phyloP scores from a whole-genome alignment of 2,113 vertebrate genomes.

The Thymallus thymallus region DNA sequence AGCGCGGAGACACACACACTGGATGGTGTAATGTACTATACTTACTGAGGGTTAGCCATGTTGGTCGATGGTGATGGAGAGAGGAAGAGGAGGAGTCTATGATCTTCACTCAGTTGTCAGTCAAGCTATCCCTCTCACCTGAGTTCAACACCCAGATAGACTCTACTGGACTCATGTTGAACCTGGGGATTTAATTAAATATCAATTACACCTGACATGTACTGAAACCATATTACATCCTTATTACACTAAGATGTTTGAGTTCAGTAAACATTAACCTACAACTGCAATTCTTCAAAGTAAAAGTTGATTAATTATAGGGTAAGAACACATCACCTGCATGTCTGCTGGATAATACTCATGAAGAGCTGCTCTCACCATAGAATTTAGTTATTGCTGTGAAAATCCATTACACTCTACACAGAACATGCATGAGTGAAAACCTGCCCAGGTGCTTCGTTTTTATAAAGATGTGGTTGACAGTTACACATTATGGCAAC shows the following conservation, averaged over 20 bases:
- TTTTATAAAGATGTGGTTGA: not conserved
- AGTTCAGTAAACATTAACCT: not conserved
- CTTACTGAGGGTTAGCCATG: conserved; percentile 71
- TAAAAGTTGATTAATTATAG: no score
- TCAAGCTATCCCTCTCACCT: conserved; percentile 48
- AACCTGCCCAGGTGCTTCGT: no score
- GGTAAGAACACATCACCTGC: no score
- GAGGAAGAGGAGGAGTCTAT: conserved; percentile 10
- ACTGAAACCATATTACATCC: not conserved
- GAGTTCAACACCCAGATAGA: conserved; percentile 45
- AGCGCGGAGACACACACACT: not conserved
- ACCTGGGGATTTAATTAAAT: conserved; percentile 33
- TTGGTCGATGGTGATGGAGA: conserved; percentile 32
- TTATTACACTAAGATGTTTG: not conserved
- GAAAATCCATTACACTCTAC: no score
- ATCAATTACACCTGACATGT: not conserved
- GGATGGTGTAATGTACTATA: conserved; percentile 5
- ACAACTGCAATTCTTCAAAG: not conserved
- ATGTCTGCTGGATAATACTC: no score
- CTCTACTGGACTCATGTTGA: conserved; percentile 51
- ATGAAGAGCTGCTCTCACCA: no score
- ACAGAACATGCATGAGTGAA: no score
- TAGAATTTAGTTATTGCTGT: no score
- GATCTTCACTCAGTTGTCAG: conserved; percentile 27
- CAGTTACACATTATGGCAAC: not conserved